Evolutionary conservation across 2,797 vertebrate genomes (phyloP).

Genomic region (Molossus molossus): DNA sequence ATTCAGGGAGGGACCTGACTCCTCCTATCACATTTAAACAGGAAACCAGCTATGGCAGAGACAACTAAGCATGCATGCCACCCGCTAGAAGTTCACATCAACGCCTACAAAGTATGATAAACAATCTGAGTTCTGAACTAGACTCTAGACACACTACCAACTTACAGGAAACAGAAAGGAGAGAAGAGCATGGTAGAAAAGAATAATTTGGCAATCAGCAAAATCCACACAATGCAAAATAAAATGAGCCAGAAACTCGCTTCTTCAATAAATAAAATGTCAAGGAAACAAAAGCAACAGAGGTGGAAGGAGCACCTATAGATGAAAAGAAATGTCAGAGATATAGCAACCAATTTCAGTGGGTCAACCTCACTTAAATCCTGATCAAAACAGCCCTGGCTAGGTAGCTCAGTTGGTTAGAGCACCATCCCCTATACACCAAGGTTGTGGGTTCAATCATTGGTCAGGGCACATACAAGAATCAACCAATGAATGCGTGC

Average conservation of each 20-base stretch:
- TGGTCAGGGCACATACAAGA: not conserved
- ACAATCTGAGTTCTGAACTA: not conserved
- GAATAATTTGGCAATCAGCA: not conserved
- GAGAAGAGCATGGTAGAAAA: not conserved
- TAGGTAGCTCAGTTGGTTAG: not conserved
- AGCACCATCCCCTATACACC: not conserved
- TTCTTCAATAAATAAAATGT: not conserved
- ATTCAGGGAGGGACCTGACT: not conserved
- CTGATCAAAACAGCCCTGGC: not conserved
- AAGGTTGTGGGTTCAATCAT: not conserved
- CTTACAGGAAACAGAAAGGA: not conserved
- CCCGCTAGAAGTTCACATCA: not conserved
- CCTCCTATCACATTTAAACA: not conserved
- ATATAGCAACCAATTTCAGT: not conserved
- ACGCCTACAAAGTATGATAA: not conserved
- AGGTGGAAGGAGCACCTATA: not conserved
- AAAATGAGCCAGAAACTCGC: rapidly evolving
- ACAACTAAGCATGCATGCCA: no score
- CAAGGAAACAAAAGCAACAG: not conserved
- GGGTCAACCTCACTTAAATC: not conserved
- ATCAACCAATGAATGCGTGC: not conserved
- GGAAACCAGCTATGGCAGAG: not conserved
- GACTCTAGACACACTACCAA: no score
- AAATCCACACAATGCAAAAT: not conserved
- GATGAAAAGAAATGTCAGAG: not conserved